Percentiles rank a stretch among this genome's conserved stretches.
phyloP scores from a whole-genome alignment of 2,888 invertebrate genomes.

The Prosapia bicincta region DNA sequence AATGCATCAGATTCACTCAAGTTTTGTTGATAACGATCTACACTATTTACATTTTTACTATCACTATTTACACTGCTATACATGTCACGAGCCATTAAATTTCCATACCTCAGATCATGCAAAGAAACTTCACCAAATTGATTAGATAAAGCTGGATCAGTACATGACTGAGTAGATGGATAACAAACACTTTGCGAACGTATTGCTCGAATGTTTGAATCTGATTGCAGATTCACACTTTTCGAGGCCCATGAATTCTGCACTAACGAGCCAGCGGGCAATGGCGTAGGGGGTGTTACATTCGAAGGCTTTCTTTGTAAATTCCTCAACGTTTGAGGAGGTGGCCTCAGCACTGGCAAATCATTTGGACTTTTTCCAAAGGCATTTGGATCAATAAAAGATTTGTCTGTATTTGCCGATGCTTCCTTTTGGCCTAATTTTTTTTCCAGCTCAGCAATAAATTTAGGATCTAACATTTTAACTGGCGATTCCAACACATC shows the following conservation, averaged over 20 bases:
- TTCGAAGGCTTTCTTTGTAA: slow-evolving; percentile 38
- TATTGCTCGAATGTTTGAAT: slow-evolving; percentile 16
- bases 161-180: not conserved
- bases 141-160: not conserved
- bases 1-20: slow-evolving; percentile 3
- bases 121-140: not conserved
- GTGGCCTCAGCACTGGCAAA: slow-evolving; percentile 51
- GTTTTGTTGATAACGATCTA: slow-evolving; percentile 9
- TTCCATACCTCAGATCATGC: slow-evolving; percentile 14
- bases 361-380: slow-evolving; percentile 4
- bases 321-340: slow-evolving; percentile 44
- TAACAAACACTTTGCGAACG: slow-evolving; percentile 23
- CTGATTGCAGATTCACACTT: slow-evolving; percentile 28
- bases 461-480: slow-evolving; percentile 54
- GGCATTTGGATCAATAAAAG: not conserved
- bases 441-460: slow-evolving; percentile 63
- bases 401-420: slow-evolving; percentile 46
- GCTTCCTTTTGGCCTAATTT: slow-evolving; percentile 52
- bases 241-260: slow-evolving; percentile 32
- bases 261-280: slow-evolving; percentile 45
- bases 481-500: slow-evolving; percentile 40
- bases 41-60: slow-evolving; percentile 18
- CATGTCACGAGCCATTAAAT: slow-evolving; percentile 4
- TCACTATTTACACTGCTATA: slow-evolving; percentile 17
- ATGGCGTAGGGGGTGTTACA: slow-evolving; percentile 32